Base-by-base conservation (phyloP, 2,113 vertebrate genomes). In the Sapajus apella region DNA sequence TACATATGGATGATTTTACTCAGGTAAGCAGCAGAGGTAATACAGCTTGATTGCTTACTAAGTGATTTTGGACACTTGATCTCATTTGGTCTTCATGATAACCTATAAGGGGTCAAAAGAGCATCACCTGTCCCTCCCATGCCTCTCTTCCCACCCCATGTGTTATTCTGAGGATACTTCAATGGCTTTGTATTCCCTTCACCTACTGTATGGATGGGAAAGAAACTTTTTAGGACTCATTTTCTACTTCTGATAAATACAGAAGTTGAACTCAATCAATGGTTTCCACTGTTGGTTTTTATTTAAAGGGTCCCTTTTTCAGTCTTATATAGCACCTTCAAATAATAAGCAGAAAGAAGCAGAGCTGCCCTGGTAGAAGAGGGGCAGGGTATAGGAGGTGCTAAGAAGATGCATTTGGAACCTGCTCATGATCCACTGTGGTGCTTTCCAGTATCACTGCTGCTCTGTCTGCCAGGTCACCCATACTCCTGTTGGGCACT, bases 191-290 rank as follows among this genome's bases (percentile, higher is more conserved):
- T 2, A 35, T 23, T 77, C 35, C 86, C 32, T 80, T 56, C 9
- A 9, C 25, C 40, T 43, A 23, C 27, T 32, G 1, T 9, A 16
- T 6, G 40, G 32, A 25, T 50, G 21, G 45, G 32, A 40, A 35
- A 52, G 55, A 25, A 13, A 6, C n/a, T 83, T 76, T n/a, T 73
- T 37, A 20, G 23, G 23, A 4, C 40, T 70, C 6, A n/a, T 27
- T 56, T 94, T 85, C 50, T 95, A 32, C 70, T 50, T 96, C 50
- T 87, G 64, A 72, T 30, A 84, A 92, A 68, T 56, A 43, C 0
- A 17, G 16, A 73, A 16, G 68, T 61, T 58, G 79, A 89, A 79
- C n/a, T 75, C 89, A 94, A 85, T 21, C 70, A 64, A 35, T 82
- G 43, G 20, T 32, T 81, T 80, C 81, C 43, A 85, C n/a, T 6